phyloP scores from a whole-genome alignment of 2,113 vertebrate species.

The Amazona guildingii region DNA sequence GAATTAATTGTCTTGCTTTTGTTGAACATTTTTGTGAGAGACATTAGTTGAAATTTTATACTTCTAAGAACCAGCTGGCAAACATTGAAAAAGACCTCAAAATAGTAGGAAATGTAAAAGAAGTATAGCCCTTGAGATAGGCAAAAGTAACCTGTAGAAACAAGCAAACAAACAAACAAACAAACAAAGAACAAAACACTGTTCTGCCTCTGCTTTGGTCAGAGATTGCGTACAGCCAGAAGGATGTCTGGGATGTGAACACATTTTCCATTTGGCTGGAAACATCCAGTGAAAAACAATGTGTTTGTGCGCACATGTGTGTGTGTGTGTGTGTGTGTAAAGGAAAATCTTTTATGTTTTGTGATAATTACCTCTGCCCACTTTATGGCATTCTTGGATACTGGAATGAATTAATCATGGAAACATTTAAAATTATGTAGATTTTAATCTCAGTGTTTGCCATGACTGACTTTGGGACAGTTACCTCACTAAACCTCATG shows the following conservation, averaged over 20 bases:
- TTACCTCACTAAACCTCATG: conserved; percentile 48
- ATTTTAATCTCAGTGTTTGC: conserved; percentile 27
- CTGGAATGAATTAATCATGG: not conserved
- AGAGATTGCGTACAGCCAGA: not conserved
- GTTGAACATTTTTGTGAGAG: not conserved
- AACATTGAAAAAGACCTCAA: not conserved
- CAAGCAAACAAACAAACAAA: not conserved
- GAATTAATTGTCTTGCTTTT: not conserved
- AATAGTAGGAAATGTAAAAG: not conserved
- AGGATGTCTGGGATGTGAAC: not conserved
- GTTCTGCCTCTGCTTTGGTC: not conserved
- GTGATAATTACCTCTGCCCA: not conserved
- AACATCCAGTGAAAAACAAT: not conserved
- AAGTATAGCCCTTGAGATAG: not conserved
- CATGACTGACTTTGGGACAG: not conserved
- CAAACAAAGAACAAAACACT: not conserved
- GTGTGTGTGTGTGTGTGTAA: accelerated
- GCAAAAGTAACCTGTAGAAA: not conserved
- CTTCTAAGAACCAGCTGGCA: not conserved
- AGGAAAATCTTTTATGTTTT: not conserved
- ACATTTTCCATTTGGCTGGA: not conserved
- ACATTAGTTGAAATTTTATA: not conserved
- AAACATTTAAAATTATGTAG: conserved; percentile 26
- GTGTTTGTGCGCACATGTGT: accelerated
- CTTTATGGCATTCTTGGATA: conserved; percentile 9